A percentile compares a stretch with the other conserved stretches of the same genome.
phyloP scores from a whole-genome alignment of 2,113 vertebrate genomes.

The Epinephelus moara region DNA sequence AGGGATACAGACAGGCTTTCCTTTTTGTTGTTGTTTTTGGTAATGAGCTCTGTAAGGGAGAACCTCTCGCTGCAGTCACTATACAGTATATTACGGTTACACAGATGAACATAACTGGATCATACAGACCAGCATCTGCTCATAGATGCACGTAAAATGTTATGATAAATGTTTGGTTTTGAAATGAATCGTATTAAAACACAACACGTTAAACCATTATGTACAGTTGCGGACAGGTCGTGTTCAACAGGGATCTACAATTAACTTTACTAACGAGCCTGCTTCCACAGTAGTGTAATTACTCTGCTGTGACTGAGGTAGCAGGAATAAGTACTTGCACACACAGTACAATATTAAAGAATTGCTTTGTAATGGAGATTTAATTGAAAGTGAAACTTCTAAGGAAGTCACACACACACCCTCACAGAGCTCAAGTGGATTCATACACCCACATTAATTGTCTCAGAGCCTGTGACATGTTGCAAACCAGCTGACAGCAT shows the following conservation, averaged over 20 bases:
- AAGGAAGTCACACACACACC: neutral
- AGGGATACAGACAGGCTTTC: conserved; percentile 10
- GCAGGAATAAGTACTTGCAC: neutral
- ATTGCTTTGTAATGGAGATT: neutral
- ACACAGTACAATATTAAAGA: neutral
- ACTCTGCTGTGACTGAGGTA: neutral
- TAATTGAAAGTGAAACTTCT: conserved; percentile 18
- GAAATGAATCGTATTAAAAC: neutral
- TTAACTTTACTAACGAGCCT: neutral
- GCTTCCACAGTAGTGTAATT: neutral
- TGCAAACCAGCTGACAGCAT: neutral
- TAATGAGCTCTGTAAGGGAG: conserved; percentile 39
- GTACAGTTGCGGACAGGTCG: too few relatives aligned
- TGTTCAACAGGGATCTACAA: neutral
- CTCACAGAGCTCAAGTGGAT: neutral
- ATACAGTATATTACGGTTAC: too few relatives aligned
- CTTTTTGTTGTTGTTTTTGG: conserved; percentile 17
- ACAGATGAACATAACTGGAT: too few relatives aligned
- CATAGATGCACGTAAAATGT: neutral
- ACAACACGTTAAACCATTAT: neutral
- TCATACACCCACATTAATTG: neutral
- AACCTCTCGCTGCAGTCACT: neutral
- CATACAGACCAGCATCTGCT: too few relatives aligned
- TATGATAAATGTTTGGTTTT: neutral
- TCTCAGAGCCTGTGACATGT: neutral